These are phyloP conservation scores for Pachliopta kotzebuea DNA, from an alignment of 2,888 invertebrate species.

Conservation along the genomic window DNA sequence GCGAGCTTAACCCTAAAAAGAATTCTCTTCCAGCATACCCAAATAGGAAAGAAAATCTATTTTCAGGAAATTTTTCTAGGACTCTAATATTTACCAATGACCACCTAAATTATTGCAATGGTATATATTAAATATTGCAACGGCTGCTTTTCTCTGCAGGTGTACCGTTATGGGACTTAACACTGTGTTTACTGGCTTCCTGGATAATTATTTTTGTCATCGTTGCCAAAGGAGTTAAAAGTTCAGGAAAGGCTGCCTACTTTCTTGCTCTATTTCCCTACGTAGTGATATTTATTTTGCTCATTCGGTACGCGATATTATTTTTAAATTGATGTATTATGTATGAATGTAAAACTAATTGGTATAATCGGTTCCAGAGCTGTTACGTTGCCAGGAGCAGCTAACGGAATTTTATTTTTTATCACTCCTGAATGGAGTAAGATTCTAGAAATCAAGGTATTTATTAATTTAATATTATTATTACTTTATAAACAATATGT, in stretches of 20 bases:
- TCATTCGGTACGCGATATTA: slow-evolving; percentile 73
- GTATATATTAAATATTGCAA: too few species aligned
- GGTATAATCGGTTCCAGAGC: slow-evolving; percentile 57
- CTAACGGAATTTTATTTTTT: slow-evolving; percentile 88
- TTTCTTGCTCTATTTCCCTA: slow-evolving; percentile 94
- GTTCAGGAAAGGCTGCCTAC: slow-evolving; percentile 91
- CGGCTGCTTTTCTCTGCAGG: slow-evolving; percentile 47
- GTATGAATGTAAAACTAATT: background rate
- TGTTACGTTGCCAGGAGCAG: slow-evolving; percentile 85
- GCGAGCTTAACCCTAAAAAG: too few species aligned
- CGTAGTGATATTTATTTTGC: slow-evolving; percentile 85
- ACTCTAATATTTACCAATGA: too few species aligned
- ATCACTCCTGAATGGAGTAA: slow-evolving; percentile 89
- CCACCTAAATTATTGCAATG: too few species aligned
- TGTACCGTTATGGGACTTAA: slow-evolving; percentile 84
- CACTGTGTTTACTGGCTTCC: slow-evolving; percentile 83
- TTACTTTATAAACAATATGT: background rate
- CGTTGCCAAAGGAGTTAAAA: slow-evolving; percentile 86
- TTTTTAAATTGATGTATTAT: background rate
- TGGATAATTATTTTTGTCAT: slow-evolving; percentile 87
- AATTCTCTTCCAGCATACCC: too few species aligned
- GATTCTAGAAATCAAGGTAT: slow-evolving; percentile 84
- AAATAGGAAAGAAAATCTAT: too few species aligned
- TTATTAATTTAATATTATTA: background rate
- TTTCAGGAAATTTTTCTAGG: too few species aligned